Base-by-base conservation (phyloP, 2,797 vertebrate genomes). In the Sphaeramia orbicularis region DNA sequence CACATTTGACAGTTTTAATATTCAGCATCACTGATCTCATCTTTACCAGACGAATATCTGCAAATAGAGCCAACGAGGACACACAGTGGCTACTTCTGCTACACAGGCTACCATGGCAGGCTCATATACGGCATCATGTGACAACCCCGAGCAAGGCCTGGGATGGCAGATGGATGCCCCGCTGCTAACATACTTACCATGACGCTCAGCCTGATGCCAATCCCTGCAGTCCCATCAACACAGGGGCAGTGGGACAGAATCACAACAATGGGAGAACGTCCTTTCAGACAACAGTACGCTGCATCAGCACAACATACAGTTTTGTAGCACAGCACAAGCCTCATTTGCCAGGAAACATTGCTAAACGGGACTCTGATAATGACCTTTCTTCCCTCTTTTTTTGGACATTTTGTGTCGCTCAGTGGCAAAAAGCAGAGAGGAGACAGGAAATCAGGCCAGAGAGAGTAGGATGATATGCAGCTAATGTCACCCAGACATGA, bases 121-220 rank as follows among this genome's bases (percentile, higher is more conserved):
- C 65, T 72, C 35, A 16, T 45, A 4, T 14, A 7, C 0, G 65
- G 73, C 71, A 76, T 63, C 79, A 74, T 77, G 75, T 87, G 77
- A 83, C 73, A 61, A 38, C 61, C 48, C 56, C 7, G 27, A 79
- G 40, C 16, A 9, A 48, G 35, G 49, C 77, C 80, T n/a, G 68
- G 65, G 65, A 50, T 61, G 79, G 69, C 72, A 80, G 60, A 76
- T 65, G 40, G 60, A 79, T 67, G 67, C 75, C 62, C 58, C 59
- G 1, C 68, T 52, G 74, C 81, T 79, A 54, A 61, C 50, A 40
- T 78, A 93, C 91, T 94, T 42, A 92, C 91, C 91, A 75, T 65
- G 35, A 80, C 61, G 60, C 80, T 83, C 81, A 89, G 81, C 78
- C 86, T 88, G 80, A 92, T 86, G 76, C 89, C 78, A 71, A 91